Base-by-base conservation (phyloP, 2,113 vertebrate species). In the Pachyramphus minor region DNA sequence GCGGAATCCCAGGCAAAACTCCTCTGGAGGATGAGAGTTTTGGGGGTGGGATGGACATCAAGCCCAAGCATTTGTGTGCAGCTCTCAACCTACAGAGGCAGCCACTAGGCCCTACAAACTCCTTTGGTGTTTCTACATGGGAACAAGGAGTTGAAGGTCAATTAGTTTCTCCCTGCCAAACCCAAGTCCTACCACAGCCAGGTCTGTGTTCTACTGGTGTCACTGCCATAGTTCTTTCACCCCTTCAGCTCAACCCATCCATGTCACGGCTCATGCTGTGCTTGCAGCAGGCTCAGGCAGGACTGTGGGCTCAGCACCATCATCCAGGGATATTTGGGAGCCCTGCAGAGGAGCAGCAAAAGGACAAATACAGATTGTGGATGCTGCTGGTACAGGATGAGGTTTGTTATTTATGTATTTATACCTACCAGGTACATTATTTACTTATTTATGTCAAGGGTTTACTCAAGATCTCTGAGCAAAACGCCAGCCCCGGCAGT, bases 401-500 rank as follows among this genome's bases (percentile, higher is more conserved):
- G 24, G 28, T 24, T 71, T 77, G 42, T 33, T 87, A 14, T 77
- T 82, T 47, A 10, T 30, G 22, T 49, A 8, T 62, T 71, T 69
- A 49, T 53, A 55, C 19, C 47, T 35, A 25, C 5, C 2, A 11
- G 33, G 44, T 84, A 13, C 9, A 28, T 68, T 87, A 64, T 72
- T 93, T 84, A 64, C 52, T 82, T 56, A 27, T 93, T 87, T 63
- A 14, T 72, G 17, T 59, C 42, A 25, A 64, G 31, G 37, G 12
- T 82, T 78, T 95, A 27, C 30, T 72, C 12, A n/a, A 68, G 30
- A n/a, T 83, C 63, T 83, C 22, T 24, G 69, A 67, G 86, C 35
- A 73, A 68, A 84, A 55, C 0, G 0, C 25, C 37, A 66, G 28
- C 41, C n/a, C 55, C 0, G 0, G 37, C 63, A 39, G 47, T 62